Evolutionary conservation across 2,888 invertebrate species (phyloP).

Genomic region (Harmothoe impar): DNA sequence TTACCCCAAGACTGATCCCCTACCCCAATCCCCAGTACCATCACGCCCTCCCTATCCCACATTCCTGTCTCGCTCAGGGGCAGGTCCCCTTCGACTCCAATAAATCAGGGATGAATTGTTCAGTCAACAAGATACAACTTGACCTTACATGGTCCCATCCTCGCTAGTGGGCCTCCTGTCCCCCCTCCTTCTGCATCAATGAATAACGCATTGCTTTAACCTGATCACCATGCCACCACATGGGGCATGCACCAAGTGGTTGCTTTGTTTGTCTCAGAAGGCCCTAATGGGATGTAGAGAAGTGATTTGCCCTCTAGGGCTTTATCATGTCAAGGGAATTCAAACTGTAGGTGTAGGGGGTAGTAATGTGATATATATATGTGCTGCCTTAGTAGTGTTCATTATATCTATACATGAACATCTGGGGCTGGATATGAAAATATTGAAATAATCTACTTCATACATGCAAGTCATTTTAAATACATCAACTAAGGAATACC

Average conservation of each 20-base stretch:
- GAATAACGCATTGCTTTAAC: background rate
- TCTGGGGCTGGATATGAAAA: no score
- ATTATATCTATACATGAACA: no score
- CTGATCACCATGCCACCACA: background rate
- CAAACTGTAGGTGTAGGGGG: no score
- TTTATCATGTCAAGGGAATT: no score
- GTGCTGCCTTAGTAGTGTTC: no score
- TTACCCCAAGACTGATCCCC: background rate
- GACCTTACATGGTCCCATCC: slow-evolving; percentile 4
- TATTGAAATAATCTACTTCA: no score
- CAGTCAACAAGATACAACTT: slow-evolving; percentile 37
- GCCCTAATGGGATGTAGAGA: background rate
- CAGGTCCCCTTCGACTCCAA: background rate
- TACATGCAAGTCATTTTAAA: no score
- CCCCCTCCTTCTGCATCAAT: background rate
- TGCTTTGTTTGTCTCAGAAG: background rate
- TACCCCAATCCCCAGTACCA: background rate
- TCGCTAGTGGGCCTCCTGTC: background rate
- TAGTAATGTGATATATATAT: no score
- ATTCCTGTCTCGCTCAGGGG: background rate
- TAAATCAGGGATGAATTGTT: slow-evolving; percentile 10
- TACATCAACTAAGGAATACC: no score
- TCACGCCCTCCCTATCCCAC: background rate
- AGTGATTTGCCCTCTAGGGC: no score
- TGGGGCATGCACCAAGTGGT: background rate